Conservation (phyloP, 2,888 invertebrate genomes). For the Drosophila maculinotata region DNA sequence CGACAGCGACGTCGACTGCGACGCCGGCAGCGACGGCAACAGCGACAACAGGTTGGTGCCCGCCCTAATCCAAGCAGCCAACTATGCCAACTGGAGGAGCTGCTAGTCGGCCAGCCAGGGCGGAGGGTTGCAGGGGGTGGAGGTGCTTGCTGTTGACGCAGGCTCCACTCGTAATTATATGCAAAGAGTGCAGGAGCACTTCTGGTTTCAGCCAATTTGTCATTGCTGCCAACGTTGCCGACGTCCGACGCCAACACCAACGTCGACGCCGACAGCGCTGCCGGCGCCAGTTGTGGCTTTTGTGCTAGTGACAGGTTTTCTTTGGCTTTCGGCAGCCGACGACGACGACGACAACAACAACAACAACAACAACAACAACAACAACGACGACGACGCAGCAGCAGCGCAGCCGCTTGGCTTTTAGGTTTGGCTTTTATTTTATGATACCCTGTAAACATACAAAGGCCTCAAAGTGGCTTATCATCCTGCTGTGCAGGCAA, state of each 20-base stretch:
- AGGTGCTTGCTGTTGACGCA: conserved; percentile 18
- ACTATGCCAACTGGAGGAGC: conserved; percentile 10
- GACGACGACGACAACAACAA: background rate
- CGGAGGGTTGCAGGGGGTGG: background rate
- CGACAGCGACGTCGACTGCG: background rate
- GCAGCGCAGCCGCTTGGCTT: conserved; percentile 27
- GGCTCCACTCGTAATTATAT: conserved; percentile 52
- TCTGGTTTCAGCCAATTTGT: conserved; percentile 76
- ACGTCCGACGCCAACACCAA: conserved; percentile 5
- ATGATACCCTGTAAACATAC: conserved; percentile 28
- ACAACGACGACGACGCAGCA: conserved; percentile 5
- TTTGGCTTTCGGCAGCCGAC: conserved; percentile 35
- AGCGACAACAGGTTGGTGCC: conserved; percentile 52
- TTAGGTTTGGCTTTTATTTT: conserved; percentile 45
- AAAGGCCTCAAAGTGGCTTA: background rate
- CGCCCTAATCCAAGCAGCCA: conserved; percentile 42
- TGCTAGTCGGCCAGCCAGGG: background rate
- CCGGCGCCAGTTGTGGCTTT: conserved; percentile 35
- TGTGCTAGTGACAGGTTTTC: conserved; percentile 52
- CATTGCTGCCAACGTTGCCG: conserved; percentile 48
- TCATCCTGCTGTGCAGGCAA: too few species aligned
- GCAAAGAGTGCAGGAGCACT: conserved; percentile 74
- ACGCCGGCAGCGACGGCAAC: conserved; percentile 22
- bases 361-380: background rate
- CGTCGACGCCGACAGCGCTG: conserved; percentile 29